Percentiles rank a stretch among this genome's conserved stretches.
These are phyloP conservation scores for Cacatua alba DNA, from an alignment of 2,113 vertebrate genomes.

Conservation along the genomic window DNA sequence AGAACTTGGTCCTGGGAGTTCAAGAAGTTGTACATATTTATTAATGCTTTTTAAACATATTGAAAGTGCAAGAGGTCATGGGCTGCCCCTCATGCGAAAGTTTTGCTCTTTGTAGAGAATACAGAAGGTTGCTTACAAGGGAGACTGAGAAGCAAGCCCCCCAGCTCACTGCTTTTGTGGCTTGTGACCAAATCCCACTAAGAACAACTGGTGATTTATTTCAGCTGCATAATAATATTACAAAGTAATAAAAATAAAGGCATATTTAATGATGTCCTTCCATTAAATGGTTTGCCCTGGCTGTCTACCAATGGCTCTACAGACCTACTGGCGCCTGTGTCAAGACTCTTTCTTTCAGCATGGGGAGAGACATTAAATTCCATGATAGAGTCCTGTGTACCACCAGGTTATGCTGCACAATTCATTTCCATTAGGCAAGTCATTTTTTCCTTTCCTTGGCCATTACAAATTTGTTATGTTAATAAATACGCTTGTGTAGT, in stretches of 20 bases:
- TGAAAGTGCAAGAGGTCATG: not conserved
- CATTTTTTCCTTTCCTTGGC: not conserved
- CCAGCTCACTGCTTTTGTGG: slow-evolving; percentile 4
- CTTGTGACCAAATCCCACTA: slow-evolving; percentile 34
- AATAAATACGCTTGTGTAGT: slow-evolving; percentile 6
- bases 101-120: not conserved
- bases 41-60: not conserved
- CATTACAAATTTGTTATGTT: slow-evolving; percentile 26
- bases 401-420: slow-evolving; percentile 52
- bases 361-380: slow-evolving; percentile 28
- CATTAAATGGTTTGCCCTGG: slow-evolving; percentile 60
- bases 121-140: not conserved
- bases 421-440: slow-evolving; percentile 40
- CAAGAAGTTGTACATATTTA: not conserved
- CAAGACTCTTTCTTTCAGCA: not conserved
- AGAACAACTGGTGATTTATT: slow-evolving; percentile 61
- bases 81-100: not conserved
- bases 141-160: not conserved
- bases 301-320: slow-evolving; percentile 54
- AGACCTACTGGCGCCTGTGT: slow-evolving; percentile 54
- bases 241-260: slow-evolving; percentile 59
- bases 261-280: slow-evolving; percentile 63
- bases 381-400: not conserved
- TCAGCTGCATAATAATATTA: slow-evolving; percentile 60
- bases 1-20: not conserved